Conservation (phyloP, 2,113 vertebrate genomes). For the Leptobrachium ailaonicum region DNA sequence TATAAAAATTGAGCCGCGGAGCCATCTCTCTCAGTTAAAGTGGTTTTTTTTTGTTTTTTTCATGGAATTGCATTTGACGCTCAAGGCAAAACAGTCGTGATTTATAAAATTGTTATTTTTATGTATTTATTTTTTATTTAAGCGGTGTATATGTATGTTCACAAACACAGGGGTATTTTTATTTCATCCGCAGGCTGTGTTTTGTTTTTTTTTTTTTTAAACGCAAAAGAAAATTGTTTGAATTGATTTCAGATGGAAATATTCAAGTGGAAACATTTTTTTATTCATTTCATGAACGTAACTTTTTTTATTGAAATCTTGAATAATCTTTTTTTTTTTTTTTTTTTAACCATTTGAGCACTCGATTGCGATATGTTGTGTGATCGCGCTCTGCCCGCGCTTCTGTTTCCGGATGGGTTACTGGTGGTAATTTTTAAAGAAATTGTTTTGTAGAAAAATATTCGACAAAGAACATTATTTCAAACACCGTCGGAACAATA, state of each 20-base stretch:
- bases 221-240: not conserved
- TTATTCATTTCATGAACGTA: slow-evolving; percentile 1
- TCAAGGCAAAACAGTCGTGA: slow-evolving; percentile 29
- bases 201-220: not conserved
- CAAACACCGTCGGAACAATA: not conserved
- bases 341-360: not conserved
- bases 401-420: no score
- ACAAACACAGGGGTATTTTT: no score
- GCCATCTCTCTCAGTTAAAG: slow-evolving; percentile 15
- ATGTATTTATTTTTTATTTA: not conserved
- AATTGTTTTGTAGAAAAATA: not conserved
- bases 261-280: not conserved
- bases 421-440: no score
- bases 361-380: not conserved
- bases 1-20: not conserved
- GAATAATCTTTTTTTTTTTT: not conserved
- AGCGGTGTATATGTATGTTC: not conserved
- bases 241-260: slow-evolving; percentile 21
- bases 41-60: not conserved
- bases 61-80: slow-evolving; percentile 38
- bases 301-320: not conserved
- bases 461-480: not conserved
- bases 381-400: no score
- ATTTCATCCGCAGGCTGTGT: slow-evolving; percentile 7
- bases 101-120: slow-evolving; percentile 9